A percentile compares a stretch with the other conserved stretches of the same genome.
Evolutionary conservation across 2,113 vertebrate species (phyloP).

Genomic region (Alosa alosa): DNA sequence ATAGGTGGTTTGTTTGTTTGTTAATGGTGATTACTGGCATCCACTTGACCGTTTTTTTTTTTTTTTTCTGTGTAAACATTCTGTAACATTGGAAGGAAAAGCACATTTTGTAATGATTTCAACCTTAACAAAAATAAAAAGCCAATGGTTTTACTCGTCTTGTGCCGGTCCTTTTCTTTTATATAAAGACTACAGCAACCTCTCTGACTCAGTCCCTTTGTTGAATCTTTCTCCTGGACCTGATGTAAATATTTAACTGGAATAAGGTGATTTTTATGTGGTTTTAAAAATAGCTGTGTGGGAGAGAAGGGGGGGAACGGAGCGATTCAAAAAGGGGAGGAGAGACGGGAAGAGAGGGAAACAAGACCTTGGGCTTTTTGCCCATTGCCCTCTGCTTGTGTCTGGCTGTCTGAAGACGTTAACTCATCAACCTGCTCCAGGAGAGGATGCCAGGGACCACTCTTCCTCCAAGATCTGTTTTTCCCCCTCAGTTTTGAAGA

Average conservation of each 20-base stretch:
- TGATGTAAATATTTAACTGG: conserved; percentile 20
- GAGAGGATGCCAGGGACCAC: not conserved
- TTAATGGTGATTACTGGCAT: conserved; percentile 60
- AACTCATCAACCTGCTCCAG: not conserved
- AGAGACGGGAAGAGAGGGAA: not conserved
- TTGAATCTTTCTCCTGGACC: not conserved
- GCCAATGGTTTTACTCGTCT: conserved; percentile 59
- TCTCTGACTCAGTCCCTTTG: not conserved
- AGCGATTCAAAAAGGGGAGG: not conserved
- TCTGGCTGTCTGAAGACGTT: conserved; percentile 10
- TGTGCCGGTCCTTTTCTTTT: not conserved
- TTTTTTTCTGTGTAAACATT: conserved; percentile 56
- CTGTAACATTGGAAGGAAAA: conserved; percentile 65
- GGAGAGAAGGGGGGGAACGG: not conserved
- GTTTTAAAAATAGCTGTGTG: conserved; percentile 4
- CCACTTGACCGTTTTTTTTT: conserved; percentile 52
- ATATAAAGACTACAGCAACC: not conserved
- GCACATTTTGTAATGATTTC: conserved; percentile 66
- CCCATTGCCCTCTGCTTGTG: not conserved
- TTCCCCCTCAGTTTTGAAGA: not conserved
- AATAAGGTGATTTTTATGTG: not conserved
- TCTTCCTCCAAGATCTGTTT: not conserved
- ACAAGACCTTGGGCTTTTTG: not conserved
- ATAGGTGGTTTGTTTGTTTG: conserved; percentile 57
- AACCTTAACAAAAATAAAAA: conserved; percentile 67